phyloP scores from a whole-genome alignment of 1,140 invertebrate species.

The Heterodera schachtii region DNA sequence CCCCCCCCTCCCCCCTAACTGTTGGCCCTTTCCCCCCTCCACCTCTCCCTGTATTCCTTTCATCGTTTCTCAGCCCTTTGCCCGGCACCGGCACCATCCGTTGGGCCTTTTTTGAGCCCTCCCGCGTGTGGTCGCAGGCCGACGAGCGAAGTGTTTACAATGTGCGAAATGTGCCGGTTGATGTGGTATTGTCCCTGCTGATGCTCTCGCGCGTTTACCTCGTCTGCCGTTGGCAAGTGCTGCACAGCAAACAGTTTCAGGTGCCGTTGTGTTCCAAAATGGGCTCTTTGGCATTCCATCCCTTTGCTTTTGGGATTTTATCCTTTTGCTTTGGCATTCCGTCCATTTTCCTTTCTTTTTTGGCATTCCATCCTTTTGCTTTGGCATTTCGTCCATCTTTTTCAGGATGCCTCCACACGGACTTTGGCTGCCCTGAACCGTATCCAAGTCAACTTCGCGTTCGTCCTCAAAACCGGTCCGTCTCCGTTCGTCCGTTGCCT shows the following conservation, averaged over 20 bases:
- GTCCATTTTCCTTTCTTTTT: neutral
- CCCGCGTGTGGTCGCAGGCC: conserved; percentile 19
- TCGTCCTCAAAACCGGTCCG: conserved; percentile 88
- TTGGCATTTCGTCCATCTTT: neutral
- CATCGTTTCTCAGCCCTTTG: conserved; percentile 11
- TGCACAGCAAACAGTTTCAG: conserved; percentile 94
- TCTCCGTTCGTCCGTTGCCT: conserved; percentile 73
- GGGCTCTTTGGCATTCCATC: neutral
- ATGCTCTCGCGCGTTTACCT: conserved; percentile 99
- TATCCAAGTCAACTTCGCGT: conserved; percentile 92
- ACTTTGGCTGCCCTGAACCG: conserved; percentile 90
- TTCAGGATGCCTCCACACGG: conserved; percentile 81
- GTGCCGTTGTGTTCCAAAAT: conserved; percentile 29
- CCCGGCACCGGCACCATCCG: conserved; percentile 33
- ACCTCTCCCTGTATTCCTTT: too few species aligned
- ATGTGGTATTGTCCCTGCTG: conserved; percentile 92
- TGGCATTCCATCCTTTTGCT: neutral
- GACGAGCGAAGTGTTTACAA: conserved; percentile 33
- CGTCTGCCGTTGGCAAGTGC: conserved; percentile 96
- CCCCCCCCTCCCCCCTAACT: conserved; percentile 41
- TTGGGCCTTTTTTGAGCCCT: conserved; percentile 53
- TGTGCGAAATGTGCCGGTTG: conserved; percentile 66
- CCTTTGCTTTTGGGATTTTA: too few species aligned
- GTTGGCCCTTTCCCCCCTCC: neutral
- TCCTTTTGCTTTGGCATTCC: too few species aligned